Percentiles rank a stretch among this genome's conserved stretches.
phyloP scores from a whole-genome alignment of 2,888 invertebrate species.

The Platerodrilus igneus region DNA sequence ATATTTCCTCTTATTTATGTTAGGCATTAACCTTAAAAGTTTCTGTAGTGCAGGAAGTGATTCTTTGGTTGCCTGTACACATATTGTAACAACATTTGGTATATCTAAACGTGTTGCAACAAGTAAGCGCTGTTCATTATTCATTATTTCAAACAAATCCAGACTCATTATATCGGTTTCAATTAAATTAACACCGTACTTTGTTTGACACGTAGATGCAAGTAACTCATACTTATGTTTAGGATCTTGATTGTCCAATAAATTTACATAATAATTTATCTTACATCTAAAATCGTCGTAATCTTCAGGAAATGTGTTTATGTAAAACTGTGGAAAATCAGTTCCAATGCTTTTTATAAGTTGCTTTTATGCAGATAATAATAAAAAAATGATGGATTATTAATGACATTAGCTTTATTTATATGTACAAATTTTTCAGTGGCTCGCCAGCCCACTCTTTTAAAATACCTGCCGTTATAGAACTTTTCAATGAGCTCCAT shows the following conservation, averaged over 20 bases:
- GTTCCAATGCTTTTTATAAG: slow-evolving; percentile 10
- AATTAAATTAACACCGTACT: slow-evolving; percentile 7
- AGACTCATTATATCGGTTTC: too few species aligned
- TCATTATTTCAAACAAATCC: too few species aligned
- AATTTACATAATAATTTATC: neutral
- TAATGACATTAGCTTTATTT: slow-evolving; percentile 9
- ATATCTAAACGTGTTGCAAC: neutral
- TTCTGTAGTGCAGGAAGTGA: slow-evolving; percentile 13
- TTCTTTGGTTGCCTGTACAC: slow-evolving; percentile 7
- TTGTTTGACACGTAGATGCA: slow-evolving; percentile 2
- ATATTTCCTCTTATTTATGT: slow-evolving; percentile 4
- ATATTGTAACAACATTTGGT: slow-evolving; percentile 6
- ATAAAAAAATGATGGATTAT: slow-evolving; percentile 3
- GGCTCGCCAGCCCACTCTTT: slow-evolving; percentile 14
- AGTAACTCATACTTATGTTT: slow-evolving; percentile 6
- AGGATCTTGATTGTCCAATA: neutral
- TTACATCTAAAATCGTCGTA: slow-evolving; percentile 4
- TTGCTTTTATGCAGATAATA: slow-evolving; percentile 8
- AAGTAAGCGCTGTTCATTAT: neutral
- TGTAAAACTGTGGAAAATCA: slow-evolving; percentile 10
- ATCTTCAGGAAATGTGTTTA: slow-evolving; percentile 8
- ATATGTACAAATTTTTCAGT: slow-evolving; percentile 15
- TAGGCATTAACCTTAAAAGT: slow-evolving; percentile 4
- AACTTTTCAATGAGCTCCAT: slow-evolving; percentile 16
- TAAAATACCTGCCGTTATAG: too few species aligned